phyloP scores from a whole-genome alignment of 2,113 vertebrate species.

The Mesitornis unicolor region DNA sequence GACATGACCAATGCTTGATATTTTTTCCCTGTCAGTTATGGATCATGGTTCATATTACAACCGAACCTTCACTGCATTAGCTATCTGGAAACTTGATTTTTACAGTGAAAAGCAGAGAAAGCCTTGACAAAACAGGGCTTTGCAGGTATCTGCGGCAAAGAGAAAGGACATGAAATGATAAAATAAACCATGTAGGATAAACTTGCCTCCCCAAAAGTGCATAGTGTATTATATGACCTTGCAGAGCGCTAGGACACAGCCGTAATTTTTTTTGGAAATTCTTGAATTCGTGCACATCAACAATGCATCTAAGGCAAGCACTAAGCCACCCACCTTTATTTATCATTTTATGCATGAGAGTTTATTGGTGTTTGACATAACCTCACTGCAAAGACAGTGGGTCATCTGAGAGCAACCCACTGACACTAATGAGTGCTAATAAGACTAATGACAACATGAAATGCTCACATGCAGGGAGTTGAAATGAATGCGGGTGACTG shows the following conservation, averaged over 20 bases:
- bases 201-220: background rate
- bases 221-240: background rate
- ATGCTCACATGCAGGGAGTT: background rate
- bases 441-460: background rate
- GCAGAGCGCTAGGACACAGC: background rate
- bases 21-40: background rate
- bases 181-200: background rate
- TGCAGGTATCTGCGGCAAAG: background rate
- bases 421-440: background rate
- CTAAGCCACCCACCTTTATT: background rate
- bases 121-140: background rate
- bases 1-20: background rate
- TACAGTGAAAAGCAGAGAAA: background rate
- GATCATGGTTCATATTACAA: background rate
- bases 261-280: background rate
- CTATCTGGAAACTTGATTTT: background rate
- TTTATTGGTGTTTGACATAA: background rate
- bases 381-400: background rate
- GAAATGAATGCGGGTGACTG: background rate
- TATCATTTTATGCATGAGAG: rapidly evolving
- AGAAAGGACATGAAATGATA: background rate
- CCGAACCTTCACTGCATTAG: background rate
- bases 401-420: background rate
- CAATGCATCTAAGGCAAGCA: background rate
- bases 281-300: background rate